Percentiles rank a stretch among this genome's conserved stretches.
Evolutionary conservation across 2,113 vertebrate species (phyloP).

Genomic region (Motacilla tschutschensis): DNA sequence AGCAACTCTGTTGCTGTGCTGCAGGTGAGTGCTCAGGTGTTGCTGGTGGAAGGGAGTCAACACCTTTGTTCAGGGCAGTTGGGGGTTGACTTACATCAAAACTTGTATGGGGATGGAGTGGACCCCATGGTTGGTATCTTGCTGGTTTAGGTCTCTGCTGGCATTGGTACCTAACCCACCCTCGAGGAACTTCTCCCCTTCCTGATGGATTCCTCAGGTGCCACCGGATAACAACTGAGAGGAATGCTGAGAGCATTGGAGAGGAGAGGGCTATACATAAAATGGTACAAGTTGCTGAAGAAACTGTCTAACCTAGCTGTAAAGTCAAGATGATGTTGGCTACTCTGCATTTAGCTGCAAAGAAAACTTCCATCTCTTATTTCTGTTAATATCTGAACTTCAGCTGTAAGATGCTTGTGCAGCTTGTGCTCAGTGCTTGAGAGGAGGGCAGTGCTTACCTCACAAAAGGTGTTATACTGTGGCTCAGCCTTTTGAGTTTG

Average conservation of each 20-base stretch:
- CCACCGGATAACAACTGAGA: too few relatives aligned
- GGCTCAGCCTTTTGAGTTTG: neutral
- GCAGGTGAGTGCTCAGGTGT: neutral
- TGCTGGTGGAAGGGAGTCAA: neutral
- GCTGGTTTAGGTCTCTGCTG: neutral
- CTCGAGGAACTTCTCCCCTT: neutral
- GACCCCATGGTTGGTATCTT: rapidly evolving
- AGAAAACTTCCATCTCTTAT: neutral
- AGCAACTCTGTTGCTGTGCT: neutral
- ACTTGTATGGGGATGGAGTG: rapidly evolving
- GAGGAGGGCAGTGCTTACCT: neutral
- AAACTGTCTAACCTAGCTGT: neutral
- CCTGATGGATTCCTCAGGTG: neutral
- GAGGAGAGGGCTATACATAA: neutral
- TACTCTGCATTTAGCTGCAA: neutral
- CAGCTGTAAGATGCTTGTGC: neutral
- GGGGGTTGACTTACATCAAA: neutral
- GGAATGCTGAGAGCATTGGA: neutral
- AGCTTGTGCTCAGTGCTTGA: neutral
- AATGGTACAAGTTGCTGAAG: neutral
- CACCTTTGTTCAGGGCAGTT: neutral
- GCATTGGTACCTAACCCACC: neutral
- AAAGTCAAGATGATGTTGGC: neutral
- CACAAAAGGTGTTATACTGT: neutral
- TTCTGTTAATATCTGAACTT: neutral